phyloP scores from a whole-genome alignment of 30 jellyfish, hydroid and myxozoan genomes.

The Aurelia coerulea region DNA sequence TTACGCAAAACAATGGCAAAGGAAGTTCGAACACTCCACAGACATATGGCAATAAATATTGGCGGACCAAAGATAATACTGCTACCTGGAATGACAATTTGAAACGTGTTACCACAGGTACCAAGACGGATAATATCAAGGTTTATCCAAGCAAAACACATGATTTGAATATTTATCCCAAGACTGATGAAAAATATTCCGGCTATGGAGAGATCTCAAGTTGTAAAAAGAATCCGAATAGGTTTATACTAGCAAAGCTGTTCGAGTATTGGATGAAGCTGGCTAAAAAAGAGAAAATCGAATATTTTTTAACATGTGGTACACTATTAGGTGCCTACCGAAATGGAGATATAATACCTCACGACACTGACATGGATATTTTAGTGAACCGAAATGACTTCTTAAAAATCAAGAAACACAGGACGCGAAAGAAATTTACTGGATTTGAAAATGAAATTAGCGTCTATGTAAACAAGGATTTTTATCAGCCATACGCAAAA shows the following conservation, averaged over 20 bases:
- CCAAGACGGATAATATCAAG: too few species aligned
- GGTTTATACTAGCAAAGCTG: conserved; percentile 28
- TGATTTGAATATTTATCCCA: conserved; percentile 15
- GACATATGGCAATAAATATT: too few species aligned
- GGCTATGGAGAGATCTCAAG: conserved; percentile 71
- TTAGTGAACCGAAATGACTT: conserved; percentile 49
- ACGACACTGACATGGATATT: conserved; percentile 83
- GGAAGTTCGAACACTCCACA: too few species aligned
- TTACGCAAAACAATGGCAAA: too few species aligned
- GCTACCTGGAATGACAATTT: too few species aligned
- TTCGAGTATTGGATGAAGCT: conserved; percentile 61
- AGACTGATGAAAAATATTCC: conserved; percentile 8
- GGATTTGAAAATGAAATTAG: conserved; percentile 67
- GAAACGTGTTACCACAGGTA: too few species aligned
- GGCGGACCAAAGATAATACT: too few species aligned
- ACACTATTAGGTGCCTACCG: conserved; percentile 88
- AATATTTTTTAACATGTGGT: conserved; percentile 84
- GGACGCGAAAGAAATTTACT: conserved; percentile 59
- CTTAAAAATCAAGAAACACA: conserved; percentile 41
- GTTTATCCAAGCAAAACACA: too few species aligned
- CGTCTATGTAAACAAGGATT: conserved; percentile 70
- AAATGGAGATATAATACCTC: conserved; percentile 76
- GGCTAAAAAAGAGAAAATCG: conserved; percentile 52
- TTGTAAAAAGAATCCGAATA: conserved; percentile 28
- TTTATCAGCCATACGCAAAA: conserved; percentile 63